Percentiles rank a stretch among this genome's conserved stretches.
These are phyloP conservation scores for Rhinoderma darwinii DNA, from an alignment of 2,113 vertebrate species.

Conservation along the genomic window DNA sequence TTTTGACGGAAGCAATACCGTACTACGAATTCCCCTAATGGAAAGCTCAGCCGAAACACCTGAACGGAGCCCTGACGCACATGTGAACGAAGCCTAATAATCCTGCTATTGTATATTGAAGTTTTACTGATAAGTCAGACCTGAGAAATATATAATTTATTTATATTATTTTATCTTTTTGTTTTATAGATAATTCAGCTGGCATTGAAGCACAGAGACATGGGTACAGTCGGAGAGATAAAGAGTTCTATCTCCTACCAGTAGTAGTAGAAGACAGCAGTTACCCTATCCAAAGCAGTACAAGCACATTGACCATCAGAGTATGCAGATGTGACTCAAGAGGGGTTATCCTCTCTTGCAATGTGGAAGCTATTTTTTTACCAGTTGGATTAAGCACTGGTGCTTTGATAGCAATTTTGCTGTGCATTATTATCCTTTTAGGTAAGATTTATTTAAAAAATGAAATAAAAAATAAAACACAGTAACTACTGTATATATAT, in stretches of 20 bases:
- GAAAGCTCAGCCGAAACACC: no score
- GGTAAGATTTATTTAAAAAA: constrained; percentile 77
- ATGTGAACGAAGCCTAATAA: no score
- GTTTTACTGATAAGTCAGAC: no score
- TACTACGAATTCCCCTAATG: no score
- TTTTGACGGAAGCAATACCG: no score
- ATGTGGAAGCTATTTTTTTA: constrained; percentile 92
- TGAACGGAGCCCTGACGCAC: no score
- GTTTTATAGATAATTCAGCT: constrained; percentile 91
- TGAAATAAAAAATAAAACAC: no score
- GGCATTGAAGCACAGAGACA: constrained; percentile 87
- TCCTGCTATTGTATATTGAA: no score
- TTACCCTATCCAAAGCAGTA: constrained; percentile 93
- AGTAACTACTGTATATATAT: no score
- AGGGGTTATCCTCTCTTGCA: constrained; percentile 90
- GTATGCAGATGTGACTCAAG: constrained; percentile 92
- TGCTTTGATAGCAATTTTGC: constrained; percentile 91
- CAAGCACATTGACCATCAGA: constrained; percentile 90
- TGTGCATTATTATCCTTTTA: constrained; percentile 92
- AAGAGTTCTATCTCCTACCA: constrained; percentile 89
- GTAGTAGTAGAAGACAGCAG: constrained; percentile 92
- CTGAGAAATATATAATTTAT: neutral
- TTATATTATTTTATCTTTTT: constrained; percentile 49
- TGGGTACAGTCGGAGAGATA: constrained; percentile 87
- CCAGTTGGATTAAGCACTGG: constrained; percentile 97